Base-by-base conservation (phyloP, 2,797 vertebrate species). In the Anguilla obscura region DNA sequence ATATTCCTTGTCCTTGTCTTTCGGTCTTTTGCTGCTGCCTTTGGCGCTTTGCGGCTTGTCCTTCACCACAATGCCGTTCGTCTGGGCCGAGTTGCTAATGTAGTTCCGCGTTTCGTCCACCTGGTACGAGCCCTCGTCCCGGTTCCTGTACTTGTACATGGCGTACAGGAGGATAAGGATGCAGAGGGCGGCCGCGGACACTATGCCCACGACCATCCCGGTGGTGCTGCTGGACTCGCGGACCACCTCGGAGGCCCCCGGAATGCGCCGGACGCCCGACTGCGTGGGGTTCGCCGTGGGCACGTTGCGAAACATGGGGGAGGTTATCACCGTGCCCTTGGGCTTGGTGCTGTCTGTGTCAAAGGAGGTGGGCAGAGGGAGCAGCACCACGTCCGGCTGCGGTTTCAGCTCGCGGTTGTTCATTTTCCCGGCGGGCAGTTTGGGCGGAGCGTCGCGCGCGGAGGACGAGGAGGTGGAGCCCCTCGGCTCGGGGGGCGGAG, bases 1-100 rank as follows among this genome's bases (percentile, higher is more conserved):
- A 93, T 99, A 99, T 93, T 99, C 98, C 95, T 98, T 99, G 96
- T 99, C 98, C 96, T 99, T 99, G 94, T 99, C 98, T 96, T 98
- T 99, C 94, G 98, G 98, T 94, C 98, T 99, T 97, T 99, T 99
- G 95, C 97, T 97, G 95, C 97, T 95, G 56, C 96, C 94, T 94
- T 99, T 99, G 80, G 97, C 94, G 93, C 95, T 95, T 91, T 96
- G 96, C 89, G 96, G 93, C 94, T 98, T 98, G 92, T 98, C 97
- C 94, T 98, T 98, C 91, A 98, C 71, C 89, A 97, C 96, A 36
- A 96, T 95, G 92, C 97, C 97, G 50, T 98, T 98, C 94, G 96
- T 98, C 96, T 98, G 97, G 91, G 97, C 96, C 3, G 97, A 97
- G 96, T 97, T 98, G 96, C 97, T 98, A 95, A 98, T 98, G 96